phyloP scores from a whole-genome alignment of 2,113 vertebrate species.

The Aplodontia rufa region DNA sequence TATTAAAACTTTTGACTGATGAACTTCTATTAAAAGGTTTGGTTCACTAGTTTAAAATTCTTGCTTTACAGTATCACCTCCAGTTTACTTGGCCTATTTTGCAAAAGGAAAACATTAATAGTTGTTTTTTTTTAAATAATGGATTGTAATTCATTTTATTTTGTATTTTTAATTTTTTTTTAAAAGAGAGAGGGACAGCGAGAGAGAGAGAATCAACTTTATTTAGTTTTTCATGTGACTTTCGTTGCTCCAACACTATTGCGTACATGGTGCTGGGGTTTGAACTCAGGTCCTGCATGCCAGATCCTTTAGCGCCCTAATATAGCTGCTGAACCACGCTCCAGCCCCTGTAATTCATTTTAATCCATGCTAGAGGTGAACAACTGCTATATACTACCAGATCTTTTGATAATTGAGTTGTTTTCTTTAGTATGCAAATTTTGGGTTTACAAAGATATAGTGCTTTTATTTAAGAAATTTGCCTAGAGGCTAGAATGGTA shows the following conservation, averaged over 20 bases:
- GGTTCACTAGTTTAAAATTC: slow-evolving; percentile 70
- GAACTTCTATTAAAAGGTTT: slow-evolving; percentile 76
- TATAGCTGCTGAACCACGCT: too few species aligned
- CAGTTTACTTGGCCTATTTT: slow-evolving; percentile 58
- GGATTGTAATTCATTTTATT: slow-evolving; percentile 81
- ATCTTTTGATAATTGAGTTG: slow-evolving; percentile 86
- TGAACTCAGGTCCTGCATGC: too few species aligned
- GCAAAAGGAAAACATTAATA: slow-evolving; percentile 58
- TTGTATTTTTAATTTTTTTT: too few species aligned
- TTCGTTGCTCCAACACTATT: too few species aligned
- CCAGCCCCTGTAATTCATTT: slow-evolving; percentile 82
- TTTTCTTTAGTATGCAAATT: slow-evolving; percentile 95
- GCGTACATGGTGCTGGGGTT: too few species aligned
- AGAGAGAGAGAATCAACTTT: too few species aligned
- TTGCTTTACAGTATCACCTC: slow-evolving; percentile 51
- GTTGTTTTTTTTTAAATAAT: slow-evolving; percentile 69
- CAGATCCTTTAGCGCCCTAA: too few species aligned
- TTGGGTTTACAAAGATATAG: slow-evolving; percentile 93
- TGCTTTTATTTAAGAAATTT: slow-evolving; percentile 97
- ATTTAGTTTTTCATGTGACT: too few species aligned
- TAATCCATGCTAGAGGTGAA: slow-evolving; percentile 85
- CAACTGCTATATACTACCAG: slow-evolving; percentile 84
- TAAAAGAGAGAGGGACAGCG: too few species aligned
- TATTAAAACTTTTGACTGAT: slow-evolving; percentile 57
- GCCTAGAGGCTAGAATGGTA: slow-evolving; percentile 91